A percentile compares a stretch with the other conserved stretches of the same genome.
phyloP scores from a whole-genome alignment of 2,797 vertebrate genomes.

The Eurystomus glaucurus region DNA sequence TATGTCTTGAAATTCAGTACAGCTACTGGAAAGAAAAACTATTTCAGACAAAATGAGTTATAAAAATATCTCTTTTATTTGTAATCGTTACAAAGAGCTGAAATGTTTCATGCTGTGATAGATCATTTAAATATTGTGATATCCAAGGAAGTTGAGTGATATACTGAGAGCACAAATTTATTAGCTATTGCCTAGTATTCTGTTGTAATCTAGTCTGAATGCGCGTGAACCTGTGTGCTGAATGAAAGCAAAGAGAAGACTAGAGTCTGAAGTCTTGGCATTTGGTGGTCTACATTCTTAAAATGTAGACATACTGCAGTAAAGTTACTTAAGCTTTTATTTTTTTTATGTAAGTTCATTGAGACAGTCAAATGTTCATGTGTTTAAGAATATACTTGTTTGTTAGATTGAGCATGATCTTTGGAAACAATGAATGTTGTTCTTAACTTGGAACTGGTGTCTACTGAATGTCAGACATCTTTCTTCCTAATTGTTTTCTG shows the following conservation, averaged over 20 bases:
- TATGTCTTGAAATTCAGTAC: conserved; percentile 28
- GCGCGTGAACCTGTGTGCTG: background rate
- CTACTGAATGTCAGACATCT: background rate
- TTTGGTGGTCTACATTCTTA: background rate
- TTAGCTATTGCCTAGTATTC: conserved; percentile 13
- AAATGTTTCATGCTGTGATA: conserved; percentile 36
- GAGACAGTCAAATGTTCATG: background rate
- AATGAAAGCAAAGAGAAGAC: background rate
- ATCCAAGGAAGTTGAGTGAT: conserved; percentile 57
- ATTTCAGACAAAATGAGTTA: background rate
- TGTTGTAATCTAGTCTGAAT: background rate
- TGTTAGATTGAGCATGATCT: background rate
- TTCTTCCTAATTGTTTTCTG: background rate
- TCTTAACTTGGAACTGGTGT: background rate
- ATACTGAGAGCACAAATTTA: conserved; percentile 22
- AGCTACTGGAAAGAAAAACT: background rate
- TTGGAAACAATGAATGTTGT: background rate
- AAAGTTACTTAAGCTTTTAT: background rate
- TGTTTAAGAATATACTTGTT: background rate
- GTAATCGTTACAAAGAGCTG: conserved; percentile 1
- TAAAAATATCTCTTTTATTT: conserved; percentile 48
- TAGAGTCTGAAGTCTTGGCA: background rate
- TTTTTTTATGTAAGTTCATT: background rate
- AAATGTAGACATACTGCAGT: background rate
- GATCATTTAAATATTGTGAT: conserved; percentile 60